A percentile compares a stretch with the other conserved stretches of the same genome.
Evolutionary conservation across 2,113 vertebrate species (phyloP).

Genomic region (Xiphias gladius): DNA sequence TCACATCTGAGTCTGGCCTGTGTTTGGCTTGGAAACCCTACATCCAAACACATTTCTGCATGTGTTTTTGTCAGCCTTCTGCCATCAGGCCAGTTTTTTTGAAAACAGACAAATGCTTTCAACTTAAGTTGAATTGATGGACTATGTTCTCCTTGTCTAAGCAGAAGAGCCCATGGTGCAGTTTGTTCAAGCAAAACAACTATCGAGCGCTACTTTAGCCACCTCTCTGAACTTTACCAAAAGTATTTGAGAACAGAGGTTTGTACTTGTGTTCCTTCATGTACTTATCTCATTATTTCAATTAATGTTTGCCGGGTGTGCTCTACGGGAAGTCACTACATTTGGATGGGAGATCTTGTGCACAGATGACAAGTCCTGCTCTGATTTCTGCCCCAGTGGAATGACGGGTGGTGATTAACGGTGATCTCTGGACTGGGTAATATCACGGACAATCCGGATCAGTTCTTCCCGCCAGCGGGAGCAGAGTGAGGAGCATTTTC

Average conservation of each 20-base stretch:
- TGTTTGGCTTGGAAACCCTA: slow-evolving; percentile 76
- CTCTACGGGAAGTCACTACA: slow-evolving; percentile 38
- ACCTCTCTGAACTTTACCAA: slow-evolving; percentile 50
- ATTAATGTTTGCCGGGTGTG: slow-evolving; percentile 54
- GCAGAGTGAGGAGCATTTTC: slow-evolving; percentile 70
- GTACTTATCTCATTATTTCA: slow-evolving; percentile 57
- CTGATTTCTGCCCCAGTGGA: slow-evolving; percentile 60
- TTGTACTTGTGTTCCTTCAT: slow-evolving; percentile 49
- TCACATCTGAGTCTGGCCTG: slow-evolving; percentile 69
- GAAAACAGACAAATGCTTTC: slow-evolving; percentile 62
- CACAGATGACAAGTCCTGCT: slow-evolving; percentile 66
- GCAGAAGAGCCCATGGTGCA: slow-evolving; percentile 42
- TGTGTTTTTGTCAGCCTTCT: slow-evolving; percentile 70
- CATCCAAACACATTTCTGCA: slow-evolving; percentile 77
- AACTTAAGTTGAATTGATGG: slow-evolving; percentile 71
- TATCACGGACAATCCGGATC: slow-evolving; percentile 77
- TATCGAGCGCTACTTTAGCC: slow-evolving; percentile 35
- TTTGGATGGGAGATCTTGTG: slow-evolving; percentile 53
- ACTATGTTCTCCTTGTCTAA: slow-evolving; percentile 59
- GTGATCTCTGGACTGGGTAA: slow-evolving; percentile 72
- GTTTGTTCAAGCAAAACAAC: slow-evolving; percentile 66
- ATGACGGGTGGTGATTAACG: slow-evolving; percentile 75
- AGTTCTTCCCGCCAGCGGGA: slow-evolving; percentile 76
- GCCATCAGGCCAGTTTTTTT: slow-evolving; percentile 25
- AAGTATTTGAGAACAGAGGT: slow-evolving; percentile 39